These are phyloP conservation scores for Eumerus sabulonum DNA, from an alignment of 2,888 invertebrate genomes.

Conservation along the genomic window DNA sequence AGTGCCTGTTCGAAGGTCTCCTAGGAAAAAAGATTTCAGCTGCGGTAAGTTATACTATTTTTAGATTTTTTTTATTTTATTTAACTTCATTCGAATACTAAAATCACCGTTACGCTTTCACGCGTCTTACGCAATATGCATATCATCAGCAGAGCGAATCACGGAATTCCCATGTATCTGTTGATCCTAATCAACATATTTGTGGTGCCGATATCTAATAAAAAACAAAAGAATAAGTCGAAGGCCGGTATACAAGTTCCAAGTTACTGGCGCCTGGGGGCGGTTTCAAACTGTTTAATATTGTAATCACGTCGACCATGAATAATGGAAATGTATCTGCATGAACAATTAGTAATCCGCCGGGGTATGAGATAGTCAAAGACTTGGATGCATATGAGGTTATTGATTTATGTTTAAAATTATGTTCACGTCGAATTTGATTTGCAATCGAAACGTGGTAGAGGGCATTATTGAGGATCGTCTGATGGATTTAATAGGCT, in stretches of 20 bases:
- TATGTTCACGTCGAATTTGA: too few relatives aligned
- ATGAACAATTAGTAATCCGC: conserved; percentile 5
- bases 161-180: too few relatives aligned
- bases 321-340: conserved; percentile 6
- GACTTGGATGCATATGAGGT: too few relatives aligned
- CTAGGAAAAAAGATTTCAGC: conserved; percentile 84
- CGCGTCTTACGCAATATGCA: too few relatives aligned
- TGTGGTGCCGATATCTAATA: not conserved
- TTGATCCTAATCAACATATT: too few relatives aligned
- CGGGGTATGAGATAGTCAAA: too few relatives aligned
- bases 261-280: conserved; percentile 1
- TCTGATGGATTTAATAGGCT: too few relatives aligned
- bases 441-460: too few relatives aligned
- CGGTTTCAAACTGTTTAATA: not conserved
- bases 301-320: conserved; percentile 14
- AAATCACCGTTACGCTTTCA: not conserved
- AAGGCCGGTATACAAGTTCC: conserved; percentile 1
- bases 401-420: too few relatives aligned
- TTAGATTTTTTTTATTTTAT: conserved; percentile 2
- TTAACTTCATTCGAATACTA: not conserved
- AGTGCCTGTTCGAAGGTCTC: conserved; percentile 92
- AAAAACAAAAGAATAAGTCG: not conserved
- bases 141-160: too few relatives aligned
- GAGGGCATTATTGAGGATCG: too few relatives aligned
- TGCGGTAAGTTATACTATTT: conserved; percentile 79